A percentile compares a stretch with the other conserved stretches of the same genome.
Evolutionary conservation across 2,888 invertebrate species (phyloP).

Genomic region (Apamea epomidion): DNA sequence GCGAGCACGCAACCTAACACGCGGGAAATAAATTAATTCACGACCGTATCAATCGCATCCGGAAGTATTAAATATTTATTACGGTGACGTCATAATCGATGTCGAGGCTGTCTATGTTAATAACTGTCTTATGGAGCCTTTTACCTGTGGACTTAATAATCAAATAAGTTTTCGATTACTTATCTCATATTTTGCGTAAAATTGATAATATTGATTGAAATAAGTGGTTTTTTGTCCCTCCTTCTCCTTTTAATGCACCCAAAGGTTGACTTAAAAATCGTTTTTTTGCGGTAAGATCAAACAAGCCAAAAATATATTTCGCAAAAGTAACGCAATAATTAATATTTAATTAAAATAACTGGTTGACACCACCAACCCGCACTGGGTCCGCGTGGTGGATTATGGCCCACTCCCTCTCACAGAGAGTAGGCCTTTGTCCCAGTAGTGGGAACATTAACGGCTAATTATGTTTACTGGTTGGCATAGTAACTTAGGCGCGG

Average conservation of each 20-base stretch:
- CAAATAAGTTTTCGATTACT: neutral
- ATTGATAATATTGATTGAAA: no score
- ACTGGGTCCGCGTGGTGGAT: no score
- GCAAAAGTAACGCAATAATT: neutral
- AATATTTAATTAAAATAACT: neutral
- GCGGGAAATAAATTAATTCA: slow-evolving; percentile 38
- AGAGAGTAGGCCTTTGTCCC: no score
- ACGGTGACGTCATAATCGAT: slow-evolving; percentile 23
- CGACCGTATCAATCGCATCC: slow-evolving; percentile 24
- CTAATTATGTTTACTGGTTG: no score
- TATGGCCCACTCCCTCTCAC: no score
- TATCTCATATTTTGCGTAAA: no score
- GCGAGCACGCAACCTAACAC: slow-evolving; percentile 15
- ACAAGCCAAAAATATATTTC: no score
- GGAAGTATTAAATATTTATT: slow-evolving; percentile 55
- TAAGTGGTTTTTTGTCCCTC: no score
- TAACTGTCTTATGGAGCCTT: neutral
- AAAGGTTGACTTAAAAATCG: no score
- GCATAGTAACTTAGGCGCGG: no score
- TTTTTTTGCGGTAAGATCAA: neutral
- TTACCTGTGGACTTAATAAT: slow-evolving; percentile 1
- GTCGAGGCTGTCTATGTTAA: slow-evolving; percentile 25
- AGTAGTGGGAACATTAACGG: no score
- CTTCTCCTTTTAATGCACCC: no score
- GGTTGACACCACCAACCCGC: neutral